phyloP scores from a whole-genome alignment of 2,113 vertebrate genomes.

The Crotalus helleri region DNA sequence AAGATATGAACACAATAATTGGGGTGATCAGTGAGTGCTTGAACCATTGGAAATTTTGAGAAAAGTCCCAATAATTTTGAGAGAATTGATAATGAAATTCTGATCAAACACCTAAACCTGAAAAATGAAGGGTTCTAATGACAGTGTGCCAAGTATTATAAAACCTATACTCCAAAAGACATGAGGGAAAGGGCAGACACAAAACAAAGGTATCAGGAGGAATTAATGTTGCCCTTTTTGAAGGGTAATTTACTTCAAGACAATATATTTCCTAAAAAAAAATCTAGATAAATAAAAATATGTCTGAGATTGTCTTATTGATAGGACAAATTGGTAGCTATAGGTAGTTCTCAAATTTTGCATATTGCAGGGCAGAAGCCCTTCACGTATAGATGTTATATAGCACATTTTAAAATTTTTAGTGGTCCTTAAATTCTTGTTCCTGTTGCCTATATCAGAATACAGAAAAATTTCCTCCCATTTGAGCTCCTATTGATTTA shows the following conservation, averaged over 20 bases:
- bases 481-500: neutral
- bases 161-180: neutral
- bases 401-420: neutral
- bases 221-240: neutral
- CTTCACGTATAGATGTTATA: neutral
- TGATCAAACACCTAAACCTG: neutral
- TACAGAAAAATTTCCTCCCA: neutral
- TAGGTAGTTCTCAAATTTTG: neutral
- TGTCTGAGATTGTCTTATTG: neutral
- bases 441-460: neutral
- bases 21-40: neutral
- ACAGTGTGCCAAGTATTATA: neutral
- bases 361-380: neutral
- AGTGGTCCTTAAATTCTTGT: neutral
- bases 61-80: neutral
- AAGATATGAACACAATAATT: neutral
- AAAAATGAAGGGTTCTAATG: neutral
- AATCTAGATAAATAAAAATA: neutral
- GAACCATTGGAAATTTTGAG: neutral
- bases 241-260: neutral
- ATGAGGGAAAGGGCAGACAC: neutral
- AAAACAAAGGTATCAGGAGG: neutral
- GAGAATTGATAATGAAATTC: neutral
- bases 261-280: neutral
- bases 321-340: neutral